Percentiles rank a stretch among this genome's conserved stretches.
phyloP scores from a whole-genome alignment of 2,797 vertebrate species.

The Artibeus lituratus region DNA sequence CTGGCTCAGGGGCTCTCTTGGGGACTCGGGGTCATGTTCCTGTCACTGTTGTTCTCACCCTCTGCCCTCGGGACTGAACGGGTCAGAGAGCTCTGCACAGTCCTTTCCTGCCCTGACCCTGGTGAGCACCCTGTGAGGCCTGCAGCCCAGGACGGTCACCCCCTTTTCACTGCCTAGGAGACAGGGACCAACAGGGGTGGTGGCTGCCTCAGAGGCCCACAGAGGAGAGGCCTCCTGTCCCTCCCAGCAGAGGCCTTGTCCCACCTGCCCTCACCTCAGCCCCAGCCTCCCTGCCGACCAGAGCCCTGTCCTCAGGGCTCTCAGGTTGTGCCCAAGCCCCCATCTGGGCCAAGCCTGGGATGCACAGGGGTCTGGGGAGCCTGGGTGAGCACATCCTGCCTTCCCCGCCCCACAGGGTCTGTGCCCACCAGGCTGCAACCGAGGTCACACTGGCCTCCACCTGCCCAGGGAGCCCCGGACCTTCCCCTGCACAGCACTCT shows the following conservation, averaged over 20 bases:
- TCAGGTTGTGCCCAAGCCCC: not conserved
- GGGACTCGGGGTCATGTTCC: too few relatives aligned
- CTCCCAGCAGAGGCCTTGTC: too few relatives aligned
- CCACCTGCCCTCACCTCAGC: not conserved
- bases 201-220: not conserved
- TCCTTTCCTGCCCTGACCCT: not conserved
- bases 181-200: not conserved
- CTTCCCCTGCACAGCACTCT: not conserved
- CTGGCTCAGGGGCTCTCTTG: not conserved
- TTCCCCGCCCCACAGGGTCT: not conserved
- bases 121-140: not conserved
- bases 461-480: not conserved
- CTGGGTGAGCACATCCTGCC: not conserved
- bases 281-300: not conserved
- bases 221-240: not conserved
- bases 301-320: not conserved
- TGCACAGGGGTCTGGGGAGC: not conserved
- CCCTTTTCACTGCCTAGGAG: not conserved
- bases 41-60: fast-evolving
- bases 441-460: not conserved
- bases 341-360: not conserved
- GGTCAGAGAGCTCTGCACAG: not conserved
- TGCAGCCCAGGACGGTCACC: not conserved
- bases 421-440: not conserved
- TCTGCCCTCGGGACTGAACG: not conserved